Percentiles rank a stretch among this genome's conserved stretches.
These are phyloP conservation scores for Capreolus pygargus DNA, from an alignment of 2,113 vertebrate genomes.

Conservation along the genomic window DNA sequence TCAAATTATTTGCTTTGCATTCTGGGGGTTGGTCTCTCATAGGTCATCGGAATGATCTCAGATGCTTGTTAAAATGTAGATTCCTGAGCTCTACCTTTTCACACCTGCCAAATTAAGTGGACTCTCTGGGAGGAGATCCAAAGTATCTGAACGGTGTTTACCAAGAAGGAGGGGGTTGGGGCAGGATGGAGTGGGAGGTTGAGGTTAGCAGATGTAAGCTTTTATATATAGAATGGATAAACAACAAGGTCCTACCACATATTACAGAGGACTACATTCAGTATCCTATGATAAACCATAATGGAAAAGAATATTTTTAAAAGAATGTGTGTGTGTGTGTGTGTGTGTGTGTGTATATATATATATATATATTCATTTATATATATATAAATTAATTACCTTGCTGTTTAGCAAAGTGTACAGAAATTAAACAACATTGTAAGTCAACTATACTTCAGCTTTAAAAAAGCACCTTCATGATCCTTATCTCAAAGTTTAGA, in stretches of 20 bases:
- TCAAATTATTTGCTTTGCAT: not conserved
- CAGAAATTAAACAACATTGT: not conserved
- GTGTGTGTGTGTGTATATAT: not conserved
- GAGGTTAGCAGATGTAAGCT: not conserved
- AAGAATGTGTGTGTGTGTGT: not conserved
- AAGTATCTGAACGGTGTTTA: not conserved
- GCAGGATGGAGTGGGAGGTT: not conserved
- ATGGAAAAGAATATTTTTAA: not conserved
- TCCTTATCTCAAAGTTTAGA: not conserved
- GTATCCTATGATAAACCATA: not conserved
- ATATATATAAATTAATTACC: not conserved
- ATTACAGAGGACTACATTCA: not conserved
- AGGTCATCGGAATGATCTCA: not conserved
- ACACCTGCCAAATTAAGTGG: not conserved
- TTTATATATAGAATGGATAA: not conserved
- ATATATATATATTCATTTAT: too few species aligned
- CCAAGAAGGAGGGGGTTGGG: not conserved
- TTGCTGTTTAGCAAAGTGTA: not conserved
- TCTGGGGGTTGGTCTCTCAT: not conserved
- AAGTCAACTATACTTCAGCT: not conserved
- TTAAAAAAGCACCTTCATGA: not conserved
- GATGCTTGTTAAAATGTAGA: not conserved
- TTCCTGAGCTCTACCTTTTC: not conserved
- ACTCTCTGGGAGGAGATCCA: not conserved
- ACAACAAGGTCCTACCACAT: not conserved